Base-by-base conservation (phyloP, 2,888 invertebrate genomes). In the Axea sp. region DNA sequence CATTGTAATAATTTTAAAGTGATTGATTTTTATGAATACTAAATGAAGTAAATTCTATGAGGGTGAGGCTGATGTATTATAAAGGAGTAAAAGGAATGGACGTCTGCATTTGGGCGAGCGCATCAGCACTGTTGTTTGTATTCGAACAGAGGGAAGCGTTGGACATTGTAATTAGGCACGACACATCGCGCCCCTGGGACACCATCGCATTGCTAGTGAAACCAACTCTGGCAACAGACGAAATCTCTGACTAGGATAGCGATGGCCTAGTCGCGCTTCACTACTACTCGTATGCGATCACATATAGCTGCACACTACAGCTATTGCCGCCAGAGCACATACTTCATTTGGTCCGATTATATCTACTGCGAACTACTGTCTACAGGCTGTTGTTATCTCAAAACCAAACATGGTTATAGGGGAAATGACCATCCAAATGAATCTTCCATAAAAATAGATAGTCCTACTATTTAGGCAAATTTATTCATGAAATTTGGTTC, bases 111-210 rank as follows among this genome's bases (percentile, higher is more conserved):
- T 45, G 49, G 69, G 59, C 47, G 69, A 79, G 77, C 81, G 78
- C 83, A 86, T 85, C 85, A 83, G 82, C 83, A 79, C 75, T 69
- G 77, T 78, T 84, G 81, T 85, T 85, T 85, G 85, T 85, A 72
- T 84, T 84, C 82, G 82, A 79, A 82, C 78, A 82, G 82, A 80
- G 82, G 81, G 81, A 81, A 81, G 79, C 80, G 79, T 80, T 81
- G 84, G 85, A 83, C 85, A 84, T 86, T 86, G 87, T 86, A 87
- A 87, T 87, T 86, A 86, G 85, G 81, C 81, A 82, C 84, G 84
- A 87, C 86, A 84, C 84, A 87, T 87, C 83, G 84, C 80, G 80
- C 87, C 84, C 86, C 74, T 81, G 86, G 86, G 85, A 86, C 77
- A 49, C 37, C 64, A 55, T 45, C 62, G 67, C 62, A 67, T 55